Conservation (phyloP, 1,140 invertebrate species). For the Archivesica marissinica region DNA sequence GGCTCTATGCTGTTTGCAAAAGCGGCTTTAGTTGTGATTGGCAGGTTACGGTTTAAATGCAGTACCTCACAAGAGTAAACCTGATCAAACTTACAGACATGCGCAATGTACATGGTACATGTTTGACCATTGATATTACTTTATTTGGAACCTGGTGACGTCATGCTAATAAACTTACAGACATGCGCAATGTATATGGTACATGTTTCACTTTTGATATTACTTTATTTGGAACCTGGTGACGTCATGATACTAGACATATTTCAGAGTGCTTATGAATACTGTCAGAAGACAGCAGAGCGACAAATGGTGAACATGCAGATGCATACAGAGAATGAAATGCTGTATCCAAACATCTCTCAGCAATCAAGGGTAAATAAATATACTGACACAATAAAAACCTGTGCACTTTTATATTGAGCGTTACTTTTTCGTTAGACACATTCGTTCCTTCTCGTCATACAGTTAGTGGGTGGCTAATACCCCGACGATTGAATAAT, state of each 20-base stretch:
- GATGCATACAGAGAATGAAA: slow-evolving; percentile 53
- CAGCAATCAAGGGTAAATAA: slow-evolving; percentile 36
- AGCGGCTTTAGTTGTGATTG: no score
- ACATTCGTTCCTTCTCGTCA: no score
- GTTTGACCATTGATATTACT: not conserved
- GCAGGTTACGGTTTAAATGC: no score
- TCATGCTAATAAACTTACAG: not conserved
- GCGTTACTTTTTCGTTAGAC: no score
- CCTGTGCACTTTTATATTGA: no score
- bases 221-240: not conserved
- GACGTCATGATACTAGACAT: not conserved
- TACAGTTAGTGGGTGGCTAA: no score
- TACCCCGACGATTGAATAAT: no score
- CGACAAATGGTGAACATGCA: slow-evolving; percentile 53
- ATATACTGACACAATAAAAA: no score
- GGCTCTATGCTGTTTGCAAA: no score
- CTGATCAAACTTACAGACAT: no score
- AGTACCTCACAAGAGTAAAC: no score
- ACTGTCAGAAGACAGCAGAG: slow-evolving; percentile 38
- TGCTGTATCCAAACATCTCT: slow-evolving; percentile 57
- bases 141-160: not conserved
- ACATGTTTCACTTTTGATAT: not conserved
- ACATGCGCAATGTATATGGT: not conserved
- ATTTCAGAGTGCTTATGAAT: slow-evolving; percentile 49
- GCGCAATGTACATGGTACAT: not conserved